These are phyloP conservation scores for Coreius guichenoti DNA, from an alignment of 2,797 vertebrate genomes.

Conservation along the genomic window DNA sequence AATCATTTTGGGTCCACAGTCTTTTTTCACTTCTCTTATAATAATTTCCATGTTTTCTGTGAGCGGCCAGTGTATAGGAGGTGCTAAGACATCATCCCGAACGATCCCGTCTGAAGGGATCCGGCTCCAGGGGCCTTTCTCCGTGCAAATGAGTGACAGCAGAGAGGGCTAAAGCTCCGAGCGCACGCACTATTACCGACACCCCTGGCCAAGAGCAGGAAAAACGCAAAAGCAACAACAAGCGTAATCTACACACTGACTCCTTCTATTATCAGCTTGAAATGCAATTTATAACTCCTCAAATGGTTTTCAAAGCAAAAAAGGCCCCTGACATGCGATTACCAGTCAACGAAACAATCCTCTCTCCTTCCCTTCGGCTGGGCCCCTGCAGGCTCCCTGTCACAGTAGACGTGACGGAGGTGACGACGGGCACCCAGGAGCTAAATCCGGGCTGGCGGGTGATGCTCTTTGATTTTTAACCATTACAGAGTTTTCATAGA, in stretches of 20 bases:
- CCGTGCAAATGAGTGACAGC: conserved; percentile 65
- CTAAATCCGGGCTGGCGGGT: conserved; percentile 91
- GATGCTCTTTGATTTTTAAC: conserved; percentile 99
- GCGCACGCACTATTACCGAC: conserved; percentile 78
- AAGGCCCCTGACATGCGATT: conserved; percentile 79
- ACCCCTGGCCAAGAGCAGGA: conserved; percentile 65
- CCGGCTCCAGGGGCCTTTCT: conserved; percentile 61
- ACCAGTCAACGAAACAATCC: conserved; percentile 79
- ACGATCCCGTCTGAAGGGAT: conserved; percentile 35
- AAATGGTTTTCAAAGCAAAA: conserved; percentile 69
- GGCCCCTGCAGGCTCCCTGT: conserved; percentile 75
- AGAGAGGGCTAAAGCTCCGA: conserved; percentile 71
- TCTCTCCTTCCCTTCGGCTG: conserved; percentile 70
- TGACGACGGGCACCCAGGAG: conserved; percentile 88
- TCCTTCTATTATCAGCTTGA: conserved; percentile 79
- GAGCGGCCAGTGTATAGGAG: conserved; percentile 21
- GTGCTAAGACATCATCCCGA: conserved; percentile 52
- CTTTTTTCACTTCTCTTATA: conserved; percentile 23
- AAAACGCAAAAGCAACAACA: conserved; percentile 66
- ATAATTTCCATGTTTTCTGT: conserved; percentile 20
- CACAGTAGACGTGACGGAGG: conserved; percentile 92
- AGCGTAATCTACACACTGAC: conserved; percentile 72
- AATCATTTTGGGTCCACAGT: conserved; percentile 7
- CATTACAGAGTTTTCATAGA: conserved; percentile 99
- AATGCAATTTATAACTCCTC: conserved; percentile 81